Base-by-base conservation (phyloP, 2,113 vertebrate genomes). In the Trichechus manatus region DNA sequence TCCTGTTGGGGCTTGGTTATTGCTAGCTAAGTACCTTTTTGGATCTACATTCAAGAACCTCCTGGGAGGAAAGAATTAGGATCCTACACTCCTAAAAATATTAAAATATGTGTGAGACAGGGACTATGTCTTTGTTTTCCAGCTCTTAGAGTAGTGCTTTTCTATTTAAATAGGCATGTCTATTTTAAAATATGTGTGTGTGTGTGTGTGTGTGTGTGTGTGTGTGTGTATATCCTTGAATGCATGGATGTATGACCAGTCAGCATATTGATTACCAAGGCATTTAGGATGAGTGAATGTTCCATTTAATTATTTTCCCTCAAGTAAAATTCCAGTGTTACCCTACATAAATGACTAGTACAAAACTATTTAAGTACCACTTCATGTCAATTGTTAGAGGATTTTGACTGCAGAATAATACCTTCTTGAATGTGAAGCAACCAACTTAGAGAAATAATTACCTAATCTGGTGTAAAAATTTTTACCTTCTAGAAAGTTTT, bases 401-500 rank as follows among this genome's bases (percentile, higher is more conserved):
- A 77, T 27, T 66, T 61, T 68, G 42, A 83, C 36, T 83, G 13
- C n/a, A 89, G 23, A 93, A 72, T 64, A 50, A 87, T 82, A 17
- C 27, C 9, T 81, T 88, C n/a, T 77, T 84, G 59, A 61, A 56
- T 13, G 29, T 50, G 59, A 91, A 91, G 61, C 42, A 78, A 31
- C 42, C 44, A 82, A 31, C 50, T 93, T 79, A 20, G 0, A 36
- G 82, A 89, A 85, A 53, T 64, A 81, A 42, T 79, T 63, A 74
- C 7, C 42, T 13, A 23, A 36, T 13, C 19, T 78, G 29, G 47
- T 92, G 13, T 9, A 56, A 15, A 56, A 39, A 87, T 68, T 88
- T 72, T 95, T 75, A 56, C 17, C 47, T 84, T 92, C 56, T 79
- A 59, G 39, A 81, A 92, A 84, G 86, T 36, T 17, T 75, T 92